Conservation (phyloP, 2,888 invertebrate species). For the Hemithea aestivaria region DNA sequence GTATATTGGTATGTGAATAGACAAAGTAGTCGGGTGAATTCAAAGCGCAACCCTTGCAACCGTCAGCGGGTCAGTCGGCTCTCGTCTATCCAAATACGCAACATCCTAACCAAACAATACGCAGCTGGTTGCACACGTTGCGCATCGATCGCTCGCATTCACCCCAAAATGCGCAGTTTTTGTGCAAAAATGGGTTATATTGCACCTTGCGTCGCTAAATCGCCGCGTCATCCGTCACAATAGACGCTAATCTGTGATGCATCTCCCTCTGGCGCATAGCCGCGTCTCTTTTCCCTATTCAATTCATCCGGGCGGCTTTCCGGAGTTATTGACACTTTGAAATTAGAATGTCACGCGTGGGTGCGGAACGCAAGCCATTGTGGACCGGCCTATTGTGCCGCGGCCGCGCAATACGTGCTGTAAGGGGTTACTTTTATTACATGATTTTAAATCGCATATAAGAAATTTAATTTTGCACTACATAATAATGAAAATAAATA, state of each 20-base stretch:
- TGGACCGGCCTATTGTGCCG: constrained; percentile 45
- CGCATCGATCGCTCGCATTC: constrained; percentile 57
- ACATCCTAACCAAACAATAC: constrained; percentile 70
- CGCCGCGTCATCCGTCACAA: constrained; percentile 59
- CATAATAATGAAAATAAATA: too few species aligned
- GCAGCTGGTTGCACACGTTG: constrained; percentile 70
- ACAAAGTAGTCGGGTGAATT: constrained; percentile 42
- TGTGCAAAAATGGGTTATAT: constrained; percentile 70
- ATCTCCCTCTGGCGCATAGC: constrained; percentile 41
- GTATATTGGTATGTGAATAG: constrained; percentile 20
- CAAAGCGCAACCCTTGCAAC: constrained; percentile 58
- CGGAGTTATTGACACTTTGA: constrained; percentile 67
- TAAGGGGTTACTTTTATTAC: constrained; percentile 41
- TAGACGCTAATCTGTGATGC: constrained; percentile 53
- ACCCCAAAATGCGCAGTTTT: constrained; percentile 50
- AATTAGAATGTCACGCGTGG: constrained; percentile 73
- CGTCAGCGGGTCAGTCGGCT: constrained; percentile 45
- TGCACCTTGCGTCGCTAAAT: constrained; percentile 67
- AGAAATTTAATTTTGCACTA: neutral
- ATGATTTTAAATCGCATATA: constrained; percentile 7
- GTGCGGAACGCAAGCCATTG: constrained; percentile 67
- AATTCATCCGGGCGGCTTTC: constrained; percentile 53
- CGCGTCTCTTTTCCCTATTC: constrained; percentile 52
- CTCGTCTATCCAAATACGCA: constrained; percentile 44
- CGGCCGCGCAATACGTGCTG: constrained; percentile 46